Evolutionary conservation across 1,140 invertebrate genomes (phyloP), one percentile per base, ranked within the genome.

Genomic region (Steinernema khuongi): DNA sequence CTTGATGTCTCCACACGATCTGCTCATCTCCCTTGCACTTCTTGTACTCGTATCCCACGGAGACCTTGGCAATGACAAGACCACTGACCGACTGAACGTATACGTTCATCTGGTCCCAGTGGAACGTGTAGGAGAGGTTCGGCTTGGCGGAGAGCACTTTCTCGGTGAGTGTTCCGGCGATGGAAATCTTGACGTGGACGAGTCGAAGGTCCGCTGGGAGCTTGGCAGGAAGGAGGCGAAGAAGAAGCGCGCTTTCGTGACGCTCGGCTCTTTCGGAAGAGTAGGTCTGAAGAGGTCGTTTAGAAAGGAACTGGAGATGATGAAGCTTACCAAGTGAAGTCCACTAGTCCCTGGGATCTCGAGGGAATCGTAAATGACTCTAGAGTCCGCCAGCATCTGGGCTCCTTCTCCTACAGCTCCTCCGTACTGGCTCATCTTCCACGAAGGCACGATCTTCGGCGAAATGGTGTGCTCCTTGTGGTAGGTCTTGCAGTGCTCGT

Each of bases 101-200:
- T 28, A 96, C 94, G 86, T 98, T 97, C 70, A 93, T 88, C 85
- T 96, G 94, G 85, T 96, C 94, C 96, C 96, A 97, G 0, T 94
- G 92, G 85, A 95, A 97, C 0, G 92, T 93, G 86, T 96, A 94
- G 44, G 91, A 93, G 31, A 99, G 88, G 84, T 94, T 92, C 0
- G 94, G 92, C 86, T 97, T 94, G 0, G 95, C 94, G 86, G 97
- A 94, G 85, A 97, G 96, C 0, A 91, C 91, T 86, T 93, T 92
- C 4, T 93, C 91, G 85, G 94, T 91, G 17, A 94, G 88, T 0
- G 93, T 93, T 0, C 95, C 94, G 86, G 96, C 93, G 67, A 97
- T 92, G 77, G 93, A 91, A 29, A 88, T 82, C 31, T 78, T 78
- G 0, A 86, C 71, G 73, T 83, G 84, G 28, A 84, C 79, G 2